Base-by-base conservation (phyloP, 1,140 invertebrate genomes). In the Caenorhabditis brenneri region DNA sequence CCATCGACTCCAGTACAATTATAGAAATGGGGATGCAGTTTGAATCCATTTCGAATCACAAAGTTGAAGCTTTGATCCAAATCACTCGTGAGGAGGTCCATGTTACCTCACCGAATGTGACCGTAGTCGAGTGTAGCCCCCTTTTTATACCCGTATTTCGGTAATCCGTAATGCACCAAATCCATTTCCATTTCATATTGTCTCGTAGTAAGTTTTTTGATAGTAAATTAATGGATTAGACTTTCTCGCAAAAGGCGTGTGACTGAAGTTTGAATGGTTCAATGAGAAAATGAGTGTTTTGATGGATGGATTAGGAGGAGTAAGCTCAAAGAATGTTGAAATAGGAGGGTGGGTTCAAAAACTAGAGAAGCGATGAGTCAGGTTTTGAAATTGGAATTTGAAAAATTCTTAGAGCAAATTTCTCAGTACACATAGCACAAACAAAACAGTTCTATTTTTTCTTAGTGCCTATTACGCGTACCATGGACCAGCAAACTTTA, bases 31-130 rank as follows among this genome's bases (percentile, higher is more conserved):
- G 29, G 33, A 46, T 74, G 15, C 16, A 42, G 6, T 12, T 42
- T n/a, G n/a, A 74, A 74, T 10, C 65, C 65, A 24, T 74, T 74
- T 46, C 65, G 65, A 16, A 74, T 19, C 3, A 74, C 33, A 74
- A n/a, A 74, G 22, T 74, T 74, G 0, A 74, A 22, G n/a, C 65
- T 74, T 15, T 74, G 65, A 15, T 74, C 65, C 16, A 74, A 12
- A 46, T 74, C 65, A 15, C 65, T 74, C 5, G 65, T 42, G 12
- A 74, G 65, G 12, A 74, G n/a, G 5, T 74, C 29, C 65, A 74
- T 74, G 0, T 24, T n/a, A n/a, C n/a, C n/a, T n/a, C n/a, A n/a
- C n/a, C 16, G 29, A 36, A n/a, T 5, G 12, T 7, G 24, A n/a
- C 49, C 49, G 49, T 51, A 51, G 22, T 19, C 49, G 12, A 55